Conservation (phyloP, 2,797 vertebrate genomes). For the Hoplostethus mediterraneus region DNA sequence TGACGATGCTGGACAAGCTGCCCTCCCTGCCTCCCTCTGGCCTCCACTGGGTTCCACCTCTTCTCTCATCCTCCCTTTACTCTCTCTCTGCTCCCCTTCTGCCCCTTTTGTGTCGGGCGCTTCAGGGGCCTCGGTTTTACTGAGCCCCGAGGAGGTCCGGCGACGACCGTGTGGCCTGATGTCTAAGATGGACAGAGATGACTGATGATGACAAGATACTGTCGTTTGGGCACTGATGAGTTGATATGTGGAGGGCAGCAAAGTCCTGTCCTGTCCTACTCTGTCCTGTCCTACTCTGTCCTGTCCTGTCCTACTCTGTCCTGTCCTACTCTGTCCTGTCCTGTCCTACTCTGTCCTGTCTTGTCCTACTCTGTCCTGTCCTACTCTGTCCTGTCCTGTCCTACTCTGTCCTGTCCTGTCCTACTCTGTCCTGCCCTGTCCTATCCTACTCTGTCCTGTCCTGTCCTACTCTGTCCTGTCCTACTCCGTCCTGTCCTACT, state of each 20-base stretch:
- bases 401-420: too few species aligned
- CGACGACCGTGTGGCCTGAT: too few species aligned
- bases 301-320: background rate
- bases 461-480: background rate
- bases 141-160: too few species aligned
- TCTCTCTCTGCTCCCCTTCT: conserved; percentile 17
- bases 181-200: too few species aligned
- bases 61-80: conserved; percentile 44
- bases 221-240: too few species aligned
- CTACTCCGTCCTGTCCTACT: too few species aligned
- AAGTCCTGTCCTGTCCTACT: too few species aligned
- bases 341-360: background rate
- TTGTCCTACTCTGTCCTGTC: background rate
- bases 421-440: conserved; percentile 6
- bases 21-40: conserved; percentile 63
- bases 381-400: background rate
- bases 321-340: background rate
- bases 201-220: too few species aligned
- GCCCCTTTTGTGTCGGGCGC: conserved; percentile 14
- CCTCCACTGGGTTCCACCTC: conserved; percentile 53
- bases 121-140: too few species aligned
- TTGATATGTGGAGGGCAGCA: too few species aligned
- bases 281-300: background rate
- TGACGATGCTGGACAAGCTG: conserved; percentile 79
- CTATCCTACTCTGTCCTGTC: background rate